These are phyloP conservation scores for Micronisus gabar DNA, from an alignment of 2,113 vertebrate genomes.

Conservation along the genomic window DNA sequence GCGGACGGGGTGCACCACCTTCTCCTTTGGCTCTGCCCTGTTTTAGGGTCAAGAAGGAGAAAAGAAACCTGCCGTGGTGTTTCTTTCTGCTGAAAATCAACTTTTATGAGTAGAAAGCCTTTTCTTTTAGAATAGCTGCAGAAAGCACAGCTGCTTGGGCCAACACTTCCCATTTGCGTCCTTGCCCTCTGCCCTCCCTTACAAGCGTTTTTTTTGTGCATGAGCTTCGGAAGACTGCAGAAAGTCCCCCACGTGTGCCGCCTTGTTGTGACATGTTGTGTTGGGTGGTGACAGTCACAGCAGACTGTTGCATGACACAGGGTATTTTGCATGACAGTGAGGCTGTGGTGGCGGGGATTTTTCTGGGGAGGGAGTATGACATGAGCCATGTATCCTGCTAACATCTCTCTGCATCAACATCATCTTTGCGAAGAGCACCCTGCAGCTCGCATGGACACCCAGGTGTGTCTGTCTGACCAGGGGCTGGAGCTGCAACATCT, in stretches of 20 bases:
- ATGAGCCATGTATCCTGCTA: neutral
- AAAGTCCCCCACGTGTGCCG: neutral
- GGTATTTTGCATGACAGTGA: neutral
- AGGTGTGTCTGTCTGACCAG: neutral
- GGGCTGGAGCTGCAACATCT: neutral
- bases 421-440: neutral
- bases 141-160: neutral
- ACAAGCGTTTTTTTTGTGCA: neutral
- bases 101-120: neutral
- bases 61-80: neutral
- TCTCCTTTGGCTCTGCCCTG: neutral
- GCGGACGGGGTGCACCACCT: neutral
- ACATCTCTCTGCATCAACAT: neutral
- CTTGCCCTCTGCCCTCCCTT: neutral
- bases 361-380: neutral
- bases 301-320: neutral
- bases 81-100: neutral
- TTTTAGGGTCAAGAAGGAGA: neutral
- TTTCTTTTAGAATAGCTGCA: neutral
- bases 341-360: neutral
- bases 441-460: neutral
- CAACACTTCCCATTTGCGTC: neutral
- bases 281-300: conserved; percentile 2
- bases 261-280: neutral
- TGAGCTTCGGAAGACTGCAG: neutral